Evolutionary conservation across 2,797 vertebrate species (phyloP).

Genomic region (Chiroxiphia lanceolata): DNA sequence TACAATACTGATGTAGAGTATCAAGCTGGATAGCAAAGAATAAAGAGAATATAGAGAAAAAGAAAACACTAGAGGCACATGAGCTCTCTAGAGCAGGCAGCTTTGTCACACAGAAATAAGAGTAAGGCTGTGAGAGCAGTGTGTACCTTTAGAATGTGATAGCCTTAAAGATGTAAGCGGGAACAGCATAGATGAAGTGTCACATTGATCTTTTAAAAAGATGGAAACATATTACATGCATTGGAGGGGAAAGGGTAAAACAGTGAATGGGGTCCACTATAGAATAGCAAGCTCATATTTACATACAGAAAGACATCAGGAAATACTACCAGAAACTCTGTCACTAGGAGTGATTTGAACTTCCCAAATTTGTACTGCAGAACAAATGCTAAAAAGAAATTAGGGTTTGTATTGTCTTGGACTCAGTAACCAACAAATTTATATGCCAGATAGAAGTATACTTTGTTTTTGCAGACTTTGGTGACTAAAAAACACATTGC

Average conservation of each 20-base stretch:
- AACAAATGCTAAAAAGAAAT: neutral
- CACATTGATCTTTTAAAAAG: neutral
- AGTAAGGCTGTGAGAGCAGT: neutral
- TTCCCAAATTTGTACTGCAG: neutral
- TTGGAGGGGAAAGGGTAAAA: neutral
- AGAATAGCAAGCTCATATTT: neutral
- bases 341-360: neutral
- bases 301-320: neutral
- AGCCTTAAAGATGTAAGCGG: neutral
- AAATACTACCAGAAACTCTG: neutral
- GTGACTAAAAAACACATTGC: neutral
- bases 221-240: neutral
- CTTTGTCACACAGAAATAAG: neutral
- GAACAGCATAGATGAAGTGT: neutral
- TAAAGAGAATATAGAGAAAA: neutral
- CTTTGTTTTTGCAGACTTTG: neutral
- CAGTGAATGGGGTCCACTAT: neutral
- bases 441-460: neutral
- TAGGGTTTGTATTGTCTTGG: neutral
- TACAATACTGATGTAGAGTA: neutral
- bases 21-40: neutral
- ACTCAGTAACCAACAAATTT: neutral
- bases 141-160: neutral
- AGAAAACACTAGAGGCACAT: neutral
- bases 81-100: neutral